These are phyloP conservation scores for Loripinus fragilis DNA, from an alignment of 2,888 invertebrate genomes.

Conservation along the genomic window DNA sequence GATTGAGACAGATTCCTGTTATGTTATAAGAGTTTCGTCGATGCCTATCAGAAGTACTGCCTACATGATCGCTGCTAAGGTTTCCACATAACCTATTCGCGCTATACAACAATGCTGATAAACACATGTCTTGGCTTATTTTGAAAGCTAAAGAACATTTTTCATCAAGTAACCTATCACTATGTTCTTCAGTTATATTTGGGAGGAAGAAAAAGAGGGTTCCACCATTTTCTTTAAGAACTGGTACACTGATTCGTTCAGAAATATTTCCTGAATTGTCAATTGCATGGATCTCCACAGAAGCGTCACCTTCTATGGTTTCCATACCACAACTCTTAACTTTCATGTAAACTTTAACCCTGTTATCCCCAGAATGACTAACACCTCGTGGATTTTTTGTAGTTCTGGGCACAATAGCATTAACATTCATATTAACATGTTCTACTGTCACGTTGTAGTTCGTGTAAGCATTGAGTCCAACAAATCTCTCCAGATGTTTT, in stretches of 20 bases:
- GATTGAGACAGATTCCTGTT: not conserved
- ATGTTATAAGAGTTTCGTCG: too few relatives aligned
- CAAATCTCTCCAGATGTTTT: not conserved
- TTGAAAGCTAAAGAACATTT: not conserved
- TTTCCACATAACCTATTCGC: not conserved
- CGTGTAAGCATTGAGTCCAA: not conserved
- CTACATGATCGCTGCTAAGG: not conserved
- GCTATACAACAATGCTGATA: not conserved
- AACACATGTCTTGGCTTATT: not conserved
- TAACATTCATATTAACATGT: too few relatives aligned
- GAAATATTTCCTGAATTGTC: not conserved
- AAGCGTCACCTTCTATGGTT: not conserved
- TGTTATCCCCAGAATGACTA: constrained; percentile 10
- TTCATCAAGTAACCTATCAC: not conserved
- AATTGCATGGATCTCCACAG: not conserved
- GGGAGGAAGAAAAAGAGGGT: constrained; percentile 4
- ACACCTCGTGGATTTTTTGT: too few relatives aligned
- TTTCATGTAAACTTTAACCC: constrained; percentile 25
- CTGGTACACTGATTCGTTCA: constrained; percentile 9
- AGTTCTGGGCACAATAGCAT: too few relatives aligned
- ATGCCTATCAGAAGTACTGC: too few relatives aligned
- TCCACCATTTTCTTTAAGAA: not conserved
- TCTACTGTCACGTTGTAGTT: too few relatives aligned
- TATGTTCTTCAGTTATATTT: not conserved
- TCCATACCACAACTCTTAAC: constrained; percentile 40